phyloP scores from a whole-genome alignment of 2,797 vertebrate genomes.

The Spea hammondii region DNA sequence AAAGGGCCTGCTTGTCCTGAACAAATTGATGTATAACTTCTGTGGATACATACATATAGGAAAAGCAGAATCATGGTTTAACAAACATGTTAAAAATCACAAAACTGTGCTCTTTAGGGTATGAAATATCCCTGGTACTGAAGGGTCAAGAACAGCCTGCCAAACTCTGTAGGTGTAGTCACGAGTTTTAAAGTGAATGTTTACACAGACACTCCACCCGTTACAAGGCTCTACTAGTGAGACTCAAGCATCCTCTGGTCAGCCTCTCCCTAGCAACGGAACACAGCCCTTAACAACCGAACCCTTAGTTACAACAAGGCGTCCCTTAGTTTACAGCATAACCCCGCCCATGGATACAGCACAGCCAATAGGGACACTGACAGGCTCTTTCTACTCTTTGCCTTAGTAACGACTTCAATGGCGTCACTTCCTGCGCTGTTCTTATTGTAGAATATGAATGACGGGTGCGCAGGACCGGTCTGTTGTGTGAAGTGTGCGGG shows the following conservation, averaged over 20 bases:
- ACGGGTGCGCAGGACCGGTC: background rate
- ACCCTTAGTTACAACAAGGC: background rate
- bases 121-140: too few relatives aligned
- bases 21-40: too few relatives aligned
- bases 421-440: slow-evolving; percentile 23
- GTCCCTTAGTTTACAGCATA: background rate
- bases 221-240: background rate
- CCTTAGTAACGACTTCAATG: background rate
- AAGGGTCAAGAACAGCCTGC: too few relatives aligned
- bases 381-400: background rate
- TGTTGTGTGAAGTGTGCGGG: background rate
- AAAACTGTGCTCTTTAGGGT: too few relatives aligned
- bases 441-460: background rate
- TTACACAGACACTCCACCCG: slow-evolving; percentile 4
- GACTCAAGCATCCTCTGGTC: slow-evolving; percentile 9
- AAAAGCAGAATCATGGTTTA: too few relatives aligned
- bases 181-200: background rate
- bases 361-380: background rate
- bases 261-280: slow-evolving; percentile 26
- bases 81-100: too few relatives aligned
- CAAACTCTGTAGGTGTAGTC: too few relatives aligned
- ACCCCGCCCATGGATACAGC: background rate
- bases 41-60: too few relatives aligned
- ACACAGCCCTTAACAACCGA: slow-evolving; percentile 14
- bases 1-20: too few relatives aligned